Percentiles rank a stretch among this genome's conserved stretches.
These are phyloP conservation scores for Macroglossus sobrinus DNA, from an alignment of 2,113 vertebrate genomes.

Conservation along the genomic window DNA sequence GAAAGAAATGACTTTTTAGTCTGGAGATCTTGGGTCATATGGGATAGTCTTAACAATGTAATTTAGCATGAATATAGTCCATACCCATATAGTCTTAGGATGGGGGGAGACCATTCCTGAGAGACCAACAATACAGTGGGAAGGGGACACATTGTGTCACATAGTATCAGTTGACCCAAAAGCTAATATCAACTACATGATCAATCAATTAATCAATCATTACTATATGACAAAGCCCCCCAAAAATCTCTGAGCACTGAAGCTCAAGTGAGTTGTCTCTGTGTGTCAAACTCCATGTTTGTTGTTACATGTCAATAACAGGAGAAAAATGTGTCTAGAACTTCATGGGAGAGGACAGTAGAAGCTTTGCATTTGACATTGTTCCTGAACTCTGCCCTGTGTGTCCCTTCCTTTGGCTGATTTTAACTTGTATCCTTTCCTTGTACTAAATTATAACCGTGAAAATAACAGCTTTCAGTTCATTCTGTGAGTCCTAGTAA, in stretches of 20 bases:
- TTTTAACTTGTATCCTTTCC: not conserved
- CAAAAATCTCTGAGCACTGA: not conserved
- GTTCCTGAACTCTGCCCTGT: not conserved
- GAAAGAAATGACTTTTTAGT: not conserved
- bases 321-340: rapidly evolving
- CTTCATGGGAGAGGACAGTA: rapidly evolving
- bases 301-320: rapidly evolving
- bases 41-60: not conserved
- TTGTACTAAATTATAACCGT: not conserved
- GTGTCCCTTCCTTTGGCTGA: not conserved
- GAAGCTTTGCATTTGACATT: not conserved
- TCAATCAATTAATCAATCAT: rapidly evolving
- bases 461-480: rapidly evolving
- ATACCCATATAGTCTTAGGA: rapidly evolving
- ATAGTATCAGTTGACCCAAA: not conserved
- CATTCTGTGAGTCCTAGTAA: not conserved
- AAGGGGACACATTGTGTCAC: not conserved
- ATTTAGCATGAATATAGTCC: not conserved
- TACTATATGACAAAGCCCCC: rapidly evolving
- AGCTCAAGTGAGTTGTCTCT: not conserved
- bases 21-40: not conserved
- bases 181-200: not conserved
- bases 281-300: rapidly evolving
- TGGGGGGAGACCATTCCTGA: not conserved
- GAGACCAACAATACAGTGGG: not conserved